Conservation (phyloP, 1,140 invertebrate species). For the Ladona fulva region DNA sequence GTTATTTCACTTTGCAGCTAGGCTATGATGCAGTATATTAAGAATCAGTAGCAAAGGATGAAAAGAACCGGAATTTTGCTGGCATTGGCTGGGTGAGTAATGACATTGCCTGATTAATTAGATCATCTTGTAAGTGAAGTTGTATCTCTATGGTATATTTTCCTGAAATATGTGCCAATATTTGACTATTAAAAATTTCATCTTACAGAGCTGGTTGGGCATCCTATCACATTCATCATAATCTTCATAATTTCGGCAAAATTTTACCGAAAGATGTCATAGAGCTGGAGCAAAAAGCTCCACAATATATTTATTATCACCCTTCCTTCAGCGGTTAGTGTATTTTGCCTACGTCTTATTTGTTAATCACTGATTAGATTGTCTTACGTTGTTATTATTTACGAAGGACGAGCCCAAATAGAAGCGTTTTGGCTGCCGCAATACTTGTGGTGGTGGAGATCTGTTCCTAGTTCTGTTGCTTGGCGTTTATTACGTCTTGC, state of each 20-base stretch:
- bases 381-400: slow-evolving; percentile 16
- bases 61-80: background rate
- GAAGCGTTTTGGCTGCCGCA: slow-evolving; percentile 26
- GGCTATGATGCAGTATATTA: no score
- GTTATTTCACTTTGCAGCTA: no score
- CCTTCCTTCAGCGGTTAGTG: slow-evolving; percentile 34
- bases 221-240: background rate
- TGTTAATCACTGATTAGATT: background rate
- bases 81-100: background rate
- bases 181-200: no score
- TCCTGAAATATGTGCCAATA: no score
- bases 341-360: background rate
- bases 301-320: slow-evolving; percentile 40
- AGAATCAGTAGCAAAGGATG: background rate
- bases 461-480: slow-evolving; percentile 28
- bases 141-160: no score
- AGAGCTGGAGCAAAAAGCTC: slow-evolving; percentile 31
- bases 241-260: background rate
- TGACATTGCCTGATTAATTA: background rate
- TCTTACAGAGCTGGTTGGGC: background rate
- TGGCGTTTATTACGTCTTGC: slow-evolving; percentile 32
- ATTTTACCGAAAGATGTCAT: slow-evolving; percentile 29
- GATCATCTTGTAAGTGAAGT: no score
- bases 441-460: slow-evolving; percentile 31
- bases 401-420: slow-evolving; percentile 25